Evolutionary conservation across 1,140 invertebrate genomes (phyloP).

Genomic region (Drosophila seguyi): DNA sequence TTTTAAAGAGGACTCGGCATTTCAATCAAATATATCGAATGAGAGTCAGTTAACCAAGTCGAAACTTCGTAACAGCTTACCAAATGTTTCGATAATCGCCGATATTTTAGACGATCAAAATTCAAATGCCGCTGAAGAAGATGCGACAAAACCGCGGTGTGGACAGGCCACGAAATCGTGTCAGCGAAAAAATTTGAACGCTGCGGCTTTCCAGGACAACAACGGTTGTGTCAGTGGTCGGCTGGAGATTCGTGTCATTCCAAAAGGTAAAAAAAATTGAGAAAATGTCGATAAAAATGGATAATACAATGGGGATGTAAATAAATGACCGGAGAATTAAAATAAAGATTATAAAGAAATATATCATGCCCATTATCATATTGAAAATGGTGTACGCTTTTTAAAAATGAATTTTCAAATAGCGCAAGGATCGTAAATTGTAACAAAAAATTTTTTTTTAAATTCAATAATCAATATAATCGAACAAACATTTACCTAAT

Average conservation of each 20-base stretch:
- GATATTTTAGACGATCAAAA: constrained; percentile 55
- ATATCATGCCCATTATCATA: no score
- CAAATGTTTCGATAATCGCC: constrained; percentile 64
- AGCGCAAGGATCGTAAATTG: no score
- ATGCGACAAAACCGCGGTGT: constrained; percentile 42
- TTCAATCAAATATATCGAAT: constrained; percentile 29
- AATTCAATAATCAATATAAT: no score
- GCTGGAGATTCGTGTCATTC: constrained; percentile 92
- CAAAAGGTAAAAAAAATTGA: constrained; percentile 77
- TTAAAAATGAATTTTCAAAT: no score
- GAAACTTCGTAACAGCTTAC: constrained; percentile 74
- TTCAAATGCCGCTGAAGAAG: not conserved
- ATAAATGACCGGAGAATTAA: no score
- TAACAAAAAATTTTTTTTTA: no score
- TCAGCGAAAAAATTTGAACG: constrained; percentile 35
- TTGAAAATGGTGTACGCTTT: no score
- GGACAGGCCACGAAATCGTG: constrained; percentile 50
- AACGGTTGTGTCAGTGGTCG: constrained; percentile 90
- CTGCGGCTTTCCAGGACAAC: constrained; percentile 71
- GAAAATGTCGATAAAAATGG: not conserved
- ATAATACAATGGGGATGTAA: no score
- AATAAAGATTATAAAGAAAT: no score
- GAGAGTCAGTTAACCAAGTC: constrained; percentile 35
- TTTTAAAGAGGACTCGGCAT: constrained; percentile 40
- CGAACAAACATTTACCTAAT: no score